phyloP scores from a whole-genome alignment of 2,797 vertebrate species.

The Sandelia bainsii region DNA sequence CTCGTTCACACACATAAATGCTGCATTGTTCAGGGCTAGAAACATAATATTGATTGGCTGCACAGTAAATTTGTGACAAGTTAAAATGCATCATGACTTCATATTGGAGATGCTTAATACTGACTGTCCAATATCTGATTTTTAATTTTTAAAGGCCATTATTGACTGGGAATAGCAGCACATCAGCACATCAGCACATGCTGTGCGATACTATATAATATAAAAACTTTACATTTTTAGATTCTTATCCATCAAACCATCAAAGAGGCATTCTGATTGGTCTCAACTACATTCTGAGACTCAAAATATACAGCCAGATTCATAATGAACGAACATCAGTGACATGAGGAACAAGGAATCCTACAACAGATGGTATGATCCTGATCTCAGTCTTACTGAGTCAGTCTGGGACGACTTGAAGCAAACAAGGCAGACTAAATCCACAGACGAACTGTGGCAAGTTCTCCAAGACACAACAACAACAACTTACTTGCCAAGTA shows the following conservation, averaged over 20 bases:
- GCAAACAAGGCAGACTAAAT: not conserved
- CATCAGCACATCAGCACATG: slow-evolving; percentile 19
- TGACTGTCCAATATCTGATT: slow-evolving; percentile 60
- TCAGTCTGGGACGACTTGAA: not conserved
- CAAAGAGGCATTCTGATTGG: not conserved
- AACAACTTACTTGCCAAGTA: not conserved
- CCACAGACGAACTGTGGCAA: not conserved
- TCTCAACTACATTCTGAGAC: not conserved
- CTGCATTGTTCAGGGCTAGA: slow-evolving; percentile 33
- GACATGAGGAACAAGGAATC: not conserved
- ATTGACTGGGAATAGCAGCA: slow-evolving; percentile 11
- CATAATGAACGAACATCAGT: not conserved
- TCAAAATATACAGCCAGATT: not conserved
- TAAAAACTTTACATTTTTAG: not conserved
- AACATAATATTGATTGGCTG: slow-evolving; percentile 48
- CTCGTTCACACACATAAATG: slow-evolving; percentile 10
- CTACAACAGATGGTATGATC: not conserved
- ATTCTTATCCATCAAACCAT: not conserved
- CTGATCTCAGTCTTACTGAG: not conserved
- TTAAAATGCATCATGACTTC: slow-evolving; percentile 42
- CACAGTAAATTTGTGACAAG: slow-evolving; percentile 49
- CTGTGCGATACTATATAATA: too few relatives aligned
- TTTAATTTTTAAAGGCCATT: slow-evolving; percentile 40
- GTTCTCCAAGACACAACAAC: not conserved
- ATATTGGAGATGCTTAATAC: slow-evolving; percentile 14